These are phyloP conservation scores for Sebastes iracundus DNA, from an alignment of 2,797 vertebrate species.

Conservation along the genomic window DNA sequence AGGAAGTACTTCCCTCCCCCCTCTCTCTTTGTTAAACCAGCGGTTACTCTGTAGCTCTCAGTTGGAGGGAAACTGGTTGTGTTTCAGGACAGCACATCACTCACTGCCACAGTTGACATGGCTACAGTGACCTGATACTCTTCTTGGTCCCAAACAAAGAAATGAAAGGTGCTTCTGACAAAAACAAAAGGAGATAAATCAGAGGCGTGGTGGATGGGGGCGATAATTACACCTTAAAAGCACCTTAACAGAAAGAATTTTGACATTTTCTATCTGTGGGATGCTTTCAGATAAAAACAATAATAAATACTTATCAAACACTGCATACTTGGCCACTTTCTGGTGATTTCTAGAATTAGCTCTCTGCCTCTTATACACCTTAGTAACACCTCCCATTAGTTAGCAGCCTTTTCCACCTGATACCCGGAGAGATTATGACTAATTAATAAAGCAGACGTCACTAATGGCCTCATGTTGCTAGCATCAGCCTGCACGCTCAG, in stretches of 20 bases:
- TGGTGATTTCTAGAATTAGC: slow-evolving; percentile 5
- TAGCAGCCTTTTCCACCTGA: slow-evolving; percentile 59
- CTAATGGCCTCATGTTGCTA: slow-evolving; percentile 73
- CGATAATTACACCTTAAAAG: neutral
- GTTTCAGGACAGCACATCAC: slow-evolving; percentile 54
- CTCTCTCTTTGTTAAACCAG: slow-evolving; percentile 3
- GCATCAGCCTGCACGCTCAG: slow-evolving; percentile 35
- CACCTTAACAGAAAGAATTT: neutral
- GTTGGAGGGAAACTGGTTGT: slow-evolving; percentile 44
- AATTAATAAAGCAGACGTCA: slow-evolving; percentile 77
- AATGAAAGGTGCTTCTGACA: slow-evolving; percentile 14
- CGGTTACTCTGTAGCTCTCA: neutral
- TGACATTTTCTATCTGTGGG: neutral
- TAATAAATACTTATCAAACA: neutral
- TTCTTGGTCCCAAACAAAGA: slow-evolving; percentile 28
- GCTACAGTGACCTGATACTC: slow-evolving; percentile 54
- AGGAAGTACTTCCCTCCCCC: neutral
- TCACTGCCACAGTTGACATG: slow-evolving; percentile 34
- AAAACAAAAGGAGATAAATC: slow-evolving; percentile 9
- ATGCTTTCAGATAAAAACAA: neutral
- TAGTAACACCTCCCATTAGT: slow-evolving; percentile 11
- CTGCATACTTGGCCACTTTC: neutral
- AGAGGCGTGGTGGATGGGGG: neutral
- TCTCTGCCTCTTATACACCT: slow-evolving; percentile 6
- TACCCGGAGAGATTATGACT: slow-evolving; percentile 70